Evolutionary conservation across 2,797 vertebrate genomes (phyloP).

Genomic region (Hapalemur alaotrensis): DNA sequence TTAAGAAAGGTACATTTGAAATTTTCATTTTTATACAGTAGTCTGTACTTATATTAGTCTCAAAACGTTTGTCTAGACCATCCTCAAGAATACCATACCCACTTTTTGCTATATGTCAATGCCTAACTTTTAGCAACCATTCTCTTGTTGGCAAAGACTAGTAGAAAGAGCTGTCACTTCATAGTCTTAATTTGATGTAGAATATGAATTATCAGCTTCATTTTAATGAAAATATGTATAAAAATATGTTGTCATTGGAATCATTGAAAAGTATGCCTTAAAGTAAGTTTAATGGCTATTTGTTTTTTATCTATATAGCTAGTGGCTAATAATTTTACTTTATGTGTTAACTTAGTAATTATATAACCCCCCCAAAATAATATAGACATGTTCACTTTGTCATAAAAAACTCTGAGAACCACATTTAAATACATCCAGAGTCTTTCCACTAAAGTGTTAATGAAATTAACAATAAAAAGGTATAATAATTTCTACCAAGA

Average conservation of each 20-base stretch:
- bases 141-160: conserved; percentile 37
- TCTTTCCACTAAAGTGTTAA: conserved; percentile 79
- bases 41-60: neutral
- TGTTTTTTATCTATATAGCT: conserved; percentile 45
- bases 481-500: conserved; percentile 89
- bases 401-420: conserved; percentile 68
- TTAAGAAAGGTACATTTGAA: neutral
- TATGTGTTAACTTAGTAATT: conserved; percentile 71
- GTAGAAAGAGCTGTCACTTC: conserved; percentile 17
- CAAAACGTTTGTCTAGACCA: neutral
- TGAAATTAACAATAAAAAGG: conserved; percentile 82
- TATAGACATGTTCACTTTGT: conserved; percentile 66
- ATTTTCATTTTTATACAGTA: neutral
- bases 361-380: conserved; percentile 47
- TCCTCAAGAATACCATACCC: neutral
- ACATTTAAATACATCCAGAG: conserved; percentile 77
- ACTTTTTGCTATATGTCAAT: neutral
- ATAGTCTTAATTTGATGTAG: conserved; percentile 21
- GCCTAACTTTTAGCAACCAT: neutral
- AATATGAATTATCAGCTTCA: conserved; percentile 50
- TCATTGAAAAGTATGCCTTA: conserved; percentile 1
- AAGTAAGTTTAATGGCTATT: conserved; percentile 37
- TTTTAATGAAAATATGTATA: conserved; percentile 36
- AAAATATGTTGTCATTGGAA: conserved; percentile 20
- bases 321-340: conserved; percentile 55